phyloP scores from a whole-genome alignment of 2,888 invertebrate species.

The Corbicula japonica region DNA sequence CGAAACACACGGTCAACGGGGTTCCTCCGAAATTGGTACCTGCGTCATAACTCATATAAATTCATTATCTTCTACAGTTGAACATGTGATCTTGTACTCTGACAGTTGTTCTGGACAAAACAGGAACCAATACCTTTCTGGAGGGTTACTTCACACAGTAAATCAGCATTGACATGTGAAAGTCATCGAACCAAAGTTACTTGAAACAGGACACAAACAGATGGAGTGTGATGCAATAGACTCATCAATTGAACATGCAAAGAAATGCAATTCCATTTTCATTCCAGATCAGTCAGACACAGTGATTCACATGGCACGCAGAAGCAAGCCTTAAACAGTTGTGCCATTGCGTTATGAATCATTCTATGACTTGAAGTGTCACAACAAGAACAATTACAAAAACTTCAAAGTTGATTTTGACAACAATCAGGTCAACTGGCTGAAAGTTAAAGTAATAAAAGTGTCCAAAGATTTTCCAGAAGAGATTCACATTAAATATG shows the following conservation, averaged over 20 bases:
- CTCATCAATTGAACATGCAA: constrained; percentile 34
- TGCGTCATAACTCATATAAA: constrained; percentile 28
- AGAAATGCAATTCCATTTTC: constrained; percentile 16
- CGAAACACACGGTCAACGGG: constrained; percentile 39
- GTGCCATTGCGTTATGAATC: constrained; percentile 20
- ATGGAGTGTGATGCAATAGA: constrained; percentile 46
- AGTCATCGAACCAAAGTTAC: constrained; percentile 39
- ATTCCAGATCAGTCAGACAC: constrained; percentile 43
- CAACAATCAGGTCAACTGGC: constrained; percentile 27
- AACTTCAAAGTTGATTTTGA: constrained; percentile 17
- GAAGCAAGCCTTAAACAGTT: constrained; percentile 34
- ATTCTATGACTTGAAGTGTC: constrained; percentile 11
- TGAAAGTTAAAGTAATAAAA: constrained; percentile 30
- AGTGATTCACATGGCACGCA: constrained; percentile 23
- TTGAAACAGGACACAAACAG: constrained; percentile 41
- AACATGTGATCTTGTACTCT: constrained; percentile 40
- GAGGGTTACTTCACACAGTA: constrained; percentile 30
- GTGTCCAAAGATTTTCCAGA: constrained; percentile 23
- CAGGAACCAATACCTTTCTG: constrained; percentile 40
- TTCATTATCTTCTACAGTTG: constrained; percentile 19
- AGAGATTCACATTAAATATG: constrained; percentile 23
- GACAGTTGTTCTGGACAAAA: constrained; percentile 46
- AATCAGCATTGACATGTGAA: constrained; percentile 6
- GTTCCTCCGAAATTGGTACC: constrained; percentile 40
- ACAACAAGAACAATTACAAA: neutral